These are phyloP conservation scores for Drosophila lowei DNA, from an alignment of 1,140 invertebrate genomes.

Conservation along the genomic window DNA sequence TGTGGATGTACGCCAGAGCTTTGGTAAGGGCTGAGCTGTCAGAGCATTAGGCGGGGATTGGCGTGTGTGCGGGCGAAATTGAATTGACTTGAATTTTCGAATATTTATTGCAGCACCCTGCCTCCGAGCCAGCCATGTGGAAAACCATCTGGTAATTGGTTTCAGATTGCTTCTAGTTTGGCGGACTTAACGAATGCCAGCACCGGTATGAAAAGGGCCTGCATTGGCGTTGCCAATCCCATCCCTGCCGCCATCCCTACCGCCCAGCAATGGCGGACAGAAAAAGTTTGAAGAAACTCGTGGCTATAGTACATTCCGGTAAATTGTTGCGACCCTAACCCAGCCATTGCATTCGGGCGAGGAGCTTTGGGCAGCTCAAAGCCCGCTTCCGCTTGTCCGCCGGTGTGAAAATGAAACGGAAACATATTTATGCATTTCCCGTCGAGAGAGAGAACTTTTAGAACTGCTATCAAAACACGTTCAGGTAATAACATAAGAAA, in stretches of 20 bases:
- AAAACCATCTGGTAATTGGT: slow-evolving; percentile 54
- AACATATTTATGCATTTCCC: slow-evolving; percentile 65
- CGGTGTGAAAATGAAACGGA: slow-evolving; percentile 38
- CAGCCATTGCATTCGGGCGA: slow-evolving; percentile 3
- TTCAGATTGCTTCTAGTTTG: slow-evolving; percentile 38
- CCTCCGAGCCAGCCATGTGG: not conserved
- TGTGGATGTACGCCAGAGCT: slow-evolving; percentile 1
- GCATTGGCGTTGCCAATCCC: slow-evolving; percentile 30
- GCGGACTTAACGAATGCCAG: slow-evolving; percentile 44
- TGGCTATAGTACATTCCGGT: slow-evolving; percentile 16
- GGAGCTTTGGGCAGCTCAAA: slow-evolving; percentile 24
- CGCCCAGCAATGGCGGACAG: slow-evolving; percentile 2
- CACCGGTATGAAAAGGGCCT: slow-evolving; percentile 23
- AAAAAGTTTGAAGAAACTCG: slow-evolving; percentile 18
- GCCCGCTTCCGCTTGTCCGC: slow-evolving; percentile 5
- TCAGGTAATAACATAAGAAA: slow-evolving; percentile 66
- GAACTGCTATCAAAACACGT: slow-evolving; percentile 65
- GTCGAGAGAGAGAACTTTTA: slow-evolving; percentile 51
- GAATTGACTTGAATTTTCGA: slow-evolving; percentile 36
- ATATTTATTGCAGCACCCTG: slow-evolving; percentile 40
- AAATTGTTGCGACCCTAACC: slow-evolving; percentile 15
- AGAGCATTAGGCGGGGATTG: slow-evolving; percentile 31
- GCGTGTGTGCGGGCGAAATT: slow-evolving; percentile 40
- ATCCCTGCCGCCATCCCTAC: not conserved
- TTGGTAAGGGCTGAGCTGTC: slow-evolving; percentile 41